phyloP scores from a whole-genome alignment of 1,140 invertebrate genomes.

The Aphidius ervi region DNA sequence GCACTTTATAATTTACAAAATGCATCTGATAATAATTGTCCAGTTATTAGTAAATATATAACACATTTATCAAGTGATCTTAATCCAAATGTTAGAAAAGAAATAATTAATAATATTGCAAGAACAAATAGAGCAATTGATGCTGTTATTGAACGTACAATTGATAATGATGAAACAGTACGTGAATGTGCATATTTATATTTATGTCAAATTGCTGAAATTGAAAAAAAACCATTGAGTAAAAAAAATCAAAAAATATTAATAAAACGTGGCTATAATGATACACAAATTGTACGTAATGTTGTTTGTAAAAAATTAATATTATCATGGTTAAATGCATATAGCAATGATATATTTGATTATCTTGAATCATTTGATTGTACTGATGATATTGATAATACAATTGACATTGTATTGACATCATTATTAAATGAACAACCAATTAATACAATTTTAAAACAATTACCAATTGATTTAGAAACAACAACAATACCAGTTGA shows the following conservation, averaged over 20 bases:
- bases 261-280: no score
- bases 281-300: no score
- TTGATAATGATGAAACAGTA: constrained; percentile 73
- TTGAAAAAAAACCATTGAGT: no score
- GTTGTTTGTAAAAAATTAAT: no score
- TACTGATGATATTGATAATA: no score
- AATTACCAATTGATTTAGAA: constrained; percentile 36
- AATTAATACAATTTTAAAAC: constrained; percentile 29
- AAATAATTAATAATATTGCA: constrained; percentile 44
- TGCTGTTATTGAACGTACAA: constrained; percentile 64
- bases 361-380: no score
- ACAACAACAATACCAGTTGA: constrained; percentile 56
- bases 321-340: no score
- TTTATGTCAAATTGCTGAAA: constrained; percentile 58
- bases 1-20: constrained; percentile 79
- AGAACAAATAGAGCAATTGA: constrained; percentile 43
- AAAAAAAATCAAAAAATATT: no score
- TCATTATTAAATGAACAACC: no score
- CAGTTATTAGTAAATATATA: constrained; percentile 71
- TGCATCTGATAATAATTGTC: constrained; percentile 70
- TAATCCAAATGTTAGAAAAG: constrained; percentile 57
- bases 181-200: constrained; percentile 69
- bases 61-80: constrained; percentile 74
- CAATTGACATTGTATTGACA: no score
- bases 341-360: no score